Evolutionary conservation across 2,113 vertebrate genomes (phyloP).

Genomic region (Platichthys flesus): DNA sequence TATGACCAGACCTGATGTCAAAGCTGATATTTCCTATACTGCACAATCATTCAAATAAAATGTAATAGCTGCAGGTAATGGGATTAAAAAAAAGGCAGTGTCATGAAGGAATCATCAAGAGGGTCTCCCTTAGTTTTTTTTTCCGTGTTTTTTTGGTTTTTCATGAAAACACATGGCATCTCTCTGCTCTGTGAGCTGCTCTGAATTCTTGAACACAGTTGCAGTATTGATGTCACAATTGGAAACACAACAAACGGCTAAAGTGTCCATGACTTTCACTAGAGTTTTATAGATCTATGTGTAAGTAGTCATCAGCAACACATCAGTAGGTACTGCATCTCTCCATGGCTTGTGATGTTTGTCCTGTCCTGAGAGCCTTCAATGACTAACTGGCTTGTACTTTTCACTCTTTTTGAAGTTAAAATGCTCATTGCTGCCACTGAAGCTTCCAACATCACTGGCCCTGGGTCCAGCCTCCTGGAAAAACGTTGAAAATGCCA

Average conservation of each 20-base stretch:
- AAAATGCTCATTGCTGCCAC: constrained; percentile 45
- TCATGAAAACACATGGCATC: constrained; percentile 71
- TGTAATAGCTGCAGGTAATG: constrained; percentile 55
- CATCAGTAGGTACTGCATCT: constrained; percentile 20
- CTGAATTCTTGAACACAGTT: constrained; percentile 78
- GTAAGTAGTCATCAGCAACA: constrained; percentile 53
- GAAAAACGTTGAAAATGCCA: constrained; percentile 59
- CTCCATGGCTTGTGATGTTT: constrained; percentile 15
- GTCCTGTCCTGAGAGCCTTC: constrained; percentile 45
- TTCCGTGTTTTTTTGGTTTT: constrained; percentile 53
- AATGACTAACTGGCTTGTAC: constrained; percentile 34
- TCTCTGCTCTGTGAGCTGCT: constrained; percentile 77
- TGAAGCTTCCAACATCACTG: constrained; percentile 45
- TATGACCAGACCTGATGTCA: constrained; percentile 35
- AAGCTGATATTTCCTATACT: constrained; percentile 28
- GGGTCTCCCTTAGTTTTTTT: constrained; percentile 59
- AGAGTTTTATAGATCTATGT: constrained; percentile 54
- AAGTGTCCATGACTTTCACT: constrained; percentile 52
- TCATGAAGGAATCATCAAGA: constrained; percentile 82
- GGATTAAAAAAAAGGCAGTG: constrained; percentile 71
- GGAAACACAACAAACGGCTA: constrained; percentile 59
- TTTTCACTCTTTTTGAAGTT: constrained; percentile 40
- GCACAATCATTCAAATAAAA: constrained; percentile 34
- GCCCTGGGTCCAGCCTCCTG: constrained; percentile 52
- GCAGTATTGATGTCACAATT: constrained; percentile 53